Percentiles rank a stretch among this genome's conserved stretches.
Evolutionary conservation across 2,888 invertebrate species (phyloP).

Genomic region (Amiota communis): DNA sequence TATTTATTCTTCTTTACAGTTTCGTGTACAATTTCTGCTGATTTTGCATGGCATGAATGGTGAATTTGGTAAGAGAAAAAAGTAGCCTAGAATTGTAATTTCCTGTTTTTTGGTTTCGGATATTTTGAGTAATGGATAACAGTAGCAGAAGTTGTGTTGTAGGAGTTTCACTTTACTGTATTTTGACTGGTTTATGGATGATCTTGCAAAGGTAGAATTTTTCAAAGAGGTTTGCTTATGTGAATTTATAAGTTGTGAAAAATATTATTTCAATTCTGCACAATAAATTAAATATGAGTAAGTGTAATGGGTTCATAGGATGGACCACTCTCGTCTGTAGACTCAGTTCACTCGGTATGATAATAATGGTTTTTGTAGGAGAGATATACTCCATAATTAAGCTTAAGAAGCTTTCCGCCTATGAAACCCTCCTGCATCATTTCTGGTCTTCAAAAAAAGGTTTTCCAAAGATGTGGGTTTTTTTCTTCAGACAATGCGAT

Average conservation of each 20-base stretch:
- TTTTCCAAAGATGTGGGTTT: too few species aligned
- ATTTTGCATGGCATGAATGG: not conserved
- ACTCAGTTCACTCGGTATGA: too few species aligned
- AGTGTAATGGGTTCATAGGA: too few species aligned
- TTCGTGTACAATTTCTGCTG: not conserved
- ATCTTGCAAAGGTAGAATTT: constrained; percentile 45
- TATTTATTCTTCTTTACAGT: not conserved
- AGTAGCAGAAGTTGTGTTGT: not conserved
- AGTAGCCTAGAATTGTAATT: constrained; percentile 10
- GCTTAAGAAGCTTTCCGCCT: too few species aligned
- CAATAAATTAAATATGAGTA: constrained; percentile 51
- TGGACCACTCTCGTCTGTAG: too few species aligned
- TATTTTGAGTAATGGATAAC: not conserved
- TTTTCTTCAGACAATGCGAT: too few species aligned
- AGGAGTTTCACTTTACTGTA: not conserved
- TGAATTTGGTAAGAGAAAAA: not conserved
- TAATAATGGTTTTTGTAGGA: too few species aligned
- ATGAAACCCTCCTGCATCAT: too few species aligned
- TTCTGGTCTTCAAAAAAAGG: too few species aligned
- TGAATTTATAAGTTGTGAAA: constrained; percentile 56
- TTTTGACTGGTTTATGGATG: not conserved
- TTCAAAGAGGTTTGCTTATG: constrained; percentile 37
- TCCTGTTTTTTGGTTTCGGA: constrained; percentile 17
- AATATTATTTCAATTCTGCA: constrained; percentile 56
- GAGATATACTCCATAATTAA: too few species aligned